Percentiles rank a stretch among this genome's conserved stretches.
Conservation (phyloP, 2,797 vertebrate genomes). For the Tapirus indicus region DNA sequence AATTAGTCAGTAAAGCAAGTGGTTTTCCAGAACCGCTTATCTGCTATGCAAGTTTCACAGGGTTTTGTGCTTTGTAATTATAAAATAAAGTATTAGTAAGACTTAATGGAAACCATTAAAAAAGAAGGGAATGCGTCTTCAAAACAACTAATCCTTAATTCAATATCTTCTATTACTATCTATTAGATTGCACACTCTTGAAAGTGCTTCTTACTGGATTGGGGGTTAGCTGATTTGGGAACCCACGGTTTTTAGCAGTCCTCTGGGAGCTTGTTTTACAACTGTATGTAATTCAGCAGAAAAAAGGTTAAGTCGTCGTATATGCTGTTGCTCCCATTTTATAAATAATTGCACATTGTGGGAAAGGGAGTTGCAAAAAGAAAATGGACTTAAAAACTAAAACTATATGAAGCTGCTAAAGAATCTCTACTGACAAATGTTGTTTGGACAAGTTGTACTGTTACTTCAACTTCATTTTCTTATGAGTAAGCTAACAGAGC, state of each 20-base stretch:
- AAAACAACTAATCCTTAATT: slow-evolving; percentile 81
- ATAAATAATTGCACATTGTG: background rate
- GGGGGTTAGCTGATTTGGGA: slow-evolving; percentile 66
- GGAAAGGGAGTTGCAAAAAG: background rate
- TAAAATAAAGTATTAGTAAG: slow-evolving; percentile 75
- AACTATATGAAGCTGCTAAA: background rate
- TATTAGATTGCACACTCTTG: slow-evolving; percentile 63
- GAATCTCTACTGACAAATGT: slow-evolving; percentile 44
- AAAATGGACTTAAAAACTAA: slow-evolving; percentile 56
- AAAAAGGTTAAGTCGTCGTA: slow-evolving; percentile 61
- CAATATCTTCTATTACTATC: slow-evolving; percentile 55
- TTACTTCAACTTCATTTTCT: slow-evolving; percentile 69
- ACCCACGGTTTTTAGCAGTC: slow-evolving; percentile 3
- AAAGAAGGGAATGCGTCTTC: slow-evolving; percentile 61
- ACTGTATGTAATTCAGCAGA: slow-evolving; percentile 53
- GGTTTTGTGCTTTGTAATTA: slow-evolving; percentile 66
- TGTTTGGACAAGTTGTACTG: slow-evolving; percentile 25
- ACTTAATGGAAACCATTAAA: slow-evolving; percentile 69
- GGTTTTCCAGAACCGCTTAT: background rate
- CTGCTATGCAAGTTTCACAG: background rate
- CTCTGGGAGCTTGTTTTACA: slow-evolving; percentile 47
- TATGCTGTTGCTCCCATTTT: background rate
- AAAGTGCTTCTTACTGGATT: slow-evolving; percentile 60
- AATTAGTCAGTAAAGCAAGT: background rate
- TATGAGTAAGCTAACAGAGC: slow-evolving; percentile 57